A percentile compares a stretch with the other conserved stretches of the same genome.
These are phyloP conservation scores for Brachymystax lenok DNA, from an alignment of 2,797 vertebrate genomes.

Conservation along the genomic window DNA sequence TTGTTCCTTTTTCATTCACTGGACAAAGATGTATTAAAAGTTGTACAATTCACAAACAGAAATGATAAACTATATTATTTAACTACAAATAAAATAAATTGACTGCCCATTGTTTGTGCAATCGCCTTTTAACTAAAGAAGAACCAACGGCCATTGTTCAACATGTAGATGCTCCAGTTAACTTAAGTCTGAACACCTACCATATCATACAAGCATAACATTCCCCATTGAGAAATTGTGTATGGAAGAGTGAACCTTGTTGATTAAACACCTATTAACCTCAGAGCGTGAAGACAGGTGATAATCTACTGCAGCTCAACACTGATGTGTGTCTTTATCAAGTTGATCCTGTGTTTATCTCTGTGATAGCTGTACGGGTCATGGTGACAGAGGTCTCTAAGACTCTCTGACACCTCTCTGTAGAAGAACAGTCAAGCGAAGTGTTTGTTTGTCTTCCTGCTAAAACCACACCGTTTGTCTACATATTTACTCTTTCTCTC, in stretches of 20 bases:
- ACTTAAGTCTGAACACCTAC: neutral
- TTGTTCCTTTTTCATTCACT: slow-evolving; percentile 47
- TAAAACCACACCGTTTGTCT: neutral
- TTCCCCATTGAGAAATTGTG: neutral
- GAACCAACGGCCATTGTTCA: slow-evolving; percentile 31
- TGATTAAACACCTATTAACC: neutral
- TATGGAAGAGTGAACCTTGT: neutral
- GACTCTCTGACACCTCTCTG: slow-evolving; percentile 8
- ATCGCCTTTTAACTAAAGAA: slow-evolving; percentile 8
- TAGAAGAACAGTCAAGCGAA: slow-evolving; percentile 50
- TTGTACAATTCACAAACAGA: slow-evolving; percentile 52
- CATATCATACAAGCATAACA: neutral
- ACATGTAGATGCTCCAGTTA: slow-evolving; percentile 12
- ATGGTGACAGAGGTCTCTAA: slow-evolving; percentile 24
- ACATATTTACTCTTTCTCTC: slow-evolving; percentile 15
- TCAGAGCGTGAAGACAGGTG: slow-evolving; percentile 22
- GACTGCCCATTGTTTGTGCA: slow-evolving; percentile 32
- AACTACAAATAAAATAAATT: slow-evolving; percentile 34
- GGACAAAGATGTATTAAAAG: slow-evolving; percentile 51
- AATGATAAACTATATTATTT: slow-evolving; percentile 52
- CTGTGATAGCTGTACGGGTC: neutral
- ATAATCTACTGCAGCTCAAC: slow-evolving; percentile 33
- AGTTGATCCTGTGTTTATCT: slow-evolving; percentile 28
- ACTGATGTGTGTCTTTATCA: slow-evolving; percentile 31
- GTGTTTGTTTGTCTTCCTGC: slow-evolving; percentile 20